These are phyloP conservation scores for Drosophila tristis DNA, from an alignment of 1,140 invertebrate species.

Conservation along the genomic window DNA sequence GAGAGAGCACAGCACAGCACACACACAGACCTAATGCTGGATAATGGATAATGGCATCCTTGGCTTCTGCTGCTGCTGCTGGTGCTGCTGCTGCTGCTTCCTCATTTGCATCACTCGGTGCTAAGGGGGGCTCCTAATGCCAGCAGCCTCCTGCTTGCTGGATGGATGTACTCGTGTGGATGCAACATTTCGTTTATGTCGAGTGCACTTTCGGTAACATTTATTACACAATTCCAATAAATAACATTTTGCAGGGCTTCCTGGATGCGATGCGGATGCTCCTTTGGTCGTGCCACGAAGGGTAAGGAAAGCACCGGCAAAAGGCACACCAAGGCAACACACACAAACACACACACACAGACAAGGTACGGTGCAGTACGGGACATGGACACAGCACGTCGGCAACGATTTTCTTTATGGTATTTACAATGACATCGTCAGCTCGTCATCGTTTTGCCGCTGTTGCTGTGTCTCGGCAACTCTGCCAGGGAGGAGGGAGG, in stretches of 20 bases:
- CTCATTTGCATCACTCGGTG: constrained; percentile 34
- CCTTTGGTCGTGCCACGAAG: constrained; percentile 17
- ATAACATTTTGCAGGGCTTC: constrained; percentile 74
- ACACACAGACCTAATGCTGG: constrained; percentile 4
- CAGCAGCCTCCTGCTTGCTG: neutral
- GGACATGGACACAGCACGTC: constrained; percentile 36
- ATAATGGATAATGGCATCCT: constrained; percentile 25
- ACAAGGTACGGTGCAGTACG: neutral
- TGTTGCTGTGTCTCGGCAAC: neutral
- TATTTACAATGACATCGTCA: constrained; percentile 77
- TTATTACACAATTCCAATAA: constrained; percentile 80
- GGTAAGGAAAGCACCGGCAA: neutral
- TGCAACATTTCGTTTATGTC: constrained; percentile 71
- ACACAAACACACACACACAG: neutral
- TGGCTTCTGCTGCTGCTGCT: constrained; percentile 4
- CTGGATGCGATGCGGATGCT: constrained; percentile 27
- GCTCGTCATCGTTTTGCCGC: constrained; percentile 71
- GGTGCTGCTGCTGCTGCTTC: constrained; percentile 14
- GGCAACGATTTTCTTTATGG: constrained; percentile 76
- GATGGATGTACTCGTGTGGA: constrained; percentile 6
- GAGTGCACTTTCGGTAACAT: constrained; percentile 77
- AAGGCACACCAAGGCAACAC: no score
- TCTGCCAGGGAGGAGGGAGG: neutral
- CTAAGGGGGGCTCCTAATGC: no score
- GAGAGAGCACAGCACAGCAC: neutral